phyloP scores from a whole-genome alignment of 1,140 invertebrate genomes.

The Tachypleus tridentatus region DNA sequence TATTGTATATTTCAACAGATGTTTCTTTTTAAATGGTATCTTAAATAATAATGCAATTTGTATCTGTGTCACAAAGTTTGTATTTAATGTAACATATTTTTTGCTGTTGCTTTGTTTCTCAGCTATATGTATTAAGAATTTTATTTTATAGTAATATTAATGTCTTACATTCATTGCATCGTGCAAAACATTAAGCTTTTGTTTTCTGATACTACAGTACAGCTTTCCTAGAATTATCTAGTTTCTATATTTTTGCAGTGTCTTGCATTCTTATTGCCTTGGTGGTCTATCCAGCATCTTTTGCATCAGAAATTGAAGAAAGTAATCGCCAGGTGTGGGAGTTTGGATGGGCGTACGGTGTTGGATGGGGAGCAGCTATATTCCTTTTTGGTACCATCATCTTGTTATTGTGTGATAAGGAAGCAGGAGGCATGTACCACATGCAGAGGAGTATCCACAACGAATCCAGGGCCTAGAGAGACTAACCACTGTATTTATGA shows the following conservation, averaged over 20 bases:
- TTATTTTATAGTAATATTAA: too few species aligned
- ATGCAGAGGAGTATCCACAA: slow-evolving; percentile 63
- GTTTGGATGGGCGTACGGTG: slow-evolving; percentile 93
- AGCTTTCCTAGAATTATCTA: too few species aligned
- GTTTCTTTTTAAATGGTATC: too few species aligned
- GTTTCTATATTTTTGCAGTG: slow-evolving; percentile 48
- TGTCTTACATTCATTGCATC: too few species aligned
- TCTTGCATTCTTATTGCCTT: slow-evolving; percentile 75
- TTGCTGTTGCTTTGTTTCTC: too few species aligned
- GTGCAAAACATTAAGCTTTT: too few species aligned
- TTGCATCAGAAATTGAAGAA: slow-evolving; percentile 74
- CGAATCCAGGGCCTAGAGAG: slow-evolving; percentile 54
- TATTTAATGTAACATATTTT: too few species aligned
- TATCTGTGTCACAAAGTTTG: too few species aligned
- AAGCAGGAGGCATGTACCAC: slow-evolving; percentile 95
- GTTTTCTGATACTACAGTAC: too few species aligned
- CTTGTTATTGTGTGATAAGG: slow-evolving; percentile 87
- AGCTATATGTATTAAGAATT: too few species aligned
- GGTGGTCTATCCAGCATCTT: slow-evolving; percentile 89
- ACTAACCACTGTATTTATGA: slow-evolving; percentile 39
- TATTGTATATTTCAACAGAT: background rate
- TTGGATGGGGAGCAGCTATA: slow-evolving; percentile 91
- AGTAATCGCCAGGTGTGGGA: slow-evolving; percentile 54
- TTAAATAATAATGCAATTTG: too few species aligned
- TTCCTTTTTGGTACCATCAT: slow-evolving; percentile 88